Conservation (phyloP, 2,797 vertebrate species). For the Eutrigla gurnardus region DNA sequence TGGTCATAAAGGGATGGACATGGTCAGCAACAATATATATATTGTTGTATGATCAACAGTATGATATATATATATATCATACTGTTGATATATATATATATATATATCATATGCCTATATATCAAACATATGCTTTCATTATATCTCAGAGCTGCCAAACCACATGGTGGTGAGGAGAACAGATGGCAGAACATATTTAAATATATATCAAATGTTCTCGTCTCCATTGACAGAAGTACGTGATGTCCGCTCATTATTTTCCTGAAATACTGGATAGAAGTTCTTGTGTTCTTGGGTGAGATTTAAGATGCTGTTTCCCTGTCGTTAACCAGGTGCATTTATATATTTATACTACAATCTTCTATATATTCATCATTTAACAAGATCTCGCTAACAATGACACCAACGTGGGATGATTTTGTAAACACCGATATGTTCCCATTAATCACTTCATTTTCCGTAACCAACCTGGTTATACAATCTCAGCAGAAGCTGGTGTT, state of each 20-base stretch:
- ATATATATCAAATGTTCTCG: conserved; percentile 3
- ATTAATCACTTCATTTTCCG: too few species aligned
- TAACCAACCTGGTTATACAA: too few species aligned
- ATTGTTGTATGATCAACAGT: too few species aligned
- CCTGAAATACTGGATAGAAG: conserved; percentile 1
- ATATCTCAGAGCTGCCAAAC: conserved; percentile 33
- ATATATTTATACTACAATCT: background rate
- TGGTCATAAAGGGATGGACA: background rate
- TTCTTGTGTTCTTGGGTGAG: background rate
- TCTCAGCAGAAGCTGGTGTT: background rate
- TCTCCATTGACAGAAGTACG: background rate
- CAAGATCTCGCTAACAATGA: too few species aligned
- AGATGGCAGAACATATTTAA: conserved; percentile 48
- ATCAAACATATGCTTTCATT: conserved; percentile 27
- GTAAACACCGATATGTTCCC: background rate
- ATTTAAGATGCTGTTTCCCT: too few species aligned
- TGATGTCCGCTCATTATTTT: background rate
- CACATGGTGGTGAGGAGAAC: conserved; percentile 6
- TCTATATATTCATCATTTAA: too few species aligned
- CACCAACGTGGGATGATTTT: background rate
- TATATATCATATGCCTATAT: background rate
- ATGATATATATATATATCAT: too few species aligned
- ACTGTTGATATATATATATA: too few species aligned
- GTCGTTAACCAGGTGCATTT: background rate
- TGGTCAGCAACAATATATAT: too few species aligned